A percentile compares a stretch with the other conserved stretches of the same genome.
Conservation (phyloP, 1,140 invertebrate genomes). For the honey bee (Apis mellifera) region DNA sequence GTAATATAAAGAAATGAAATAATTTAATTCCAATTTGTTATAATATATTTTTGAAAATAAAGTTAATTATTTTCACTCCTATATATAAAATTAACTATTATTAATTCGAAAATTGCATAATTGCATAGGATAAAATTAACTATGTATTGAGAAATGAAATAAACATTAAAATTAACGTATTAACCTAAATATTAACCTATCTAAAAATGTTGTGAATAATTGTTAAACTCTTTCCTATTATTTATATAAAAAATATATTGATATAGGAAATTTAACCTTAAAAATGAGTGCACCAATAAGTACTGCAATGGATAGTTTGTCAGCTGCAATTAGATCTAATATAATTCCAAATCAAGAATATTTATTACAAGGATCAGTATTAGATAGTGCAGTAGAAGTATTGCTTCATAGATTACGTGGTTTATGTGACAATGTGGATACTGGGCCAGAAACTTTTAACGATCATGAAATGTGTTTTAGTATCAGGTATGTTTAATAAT, state of each 20-base stretch:
- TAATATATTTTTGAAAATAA: too few relatives aligned
- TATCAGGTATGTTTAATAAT: conserved; percentile 81
- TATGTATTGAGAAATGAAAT: background rate
- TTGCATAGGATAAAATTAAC: background rate
- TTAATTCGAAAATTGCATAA: background rate
- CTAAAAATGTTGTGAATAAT: background rate
- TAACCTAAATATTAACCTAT: conserved; percentile 19
- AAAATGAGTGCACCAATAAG: conserved; percentile 81
- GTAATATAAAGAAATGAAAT: background rate
- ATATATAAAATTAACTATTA: background rate
- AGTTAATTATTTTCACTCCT: background rate
- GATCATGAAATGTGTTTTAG: conserved; percentile 95
- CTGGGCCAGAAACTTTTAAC: conserved; percentile 93
- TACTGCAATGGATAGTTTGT: conserved; percentile 89
- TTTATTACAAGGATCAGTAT: conserved; percentile 93
- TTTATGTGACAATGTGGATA: conserved; percentile 96
- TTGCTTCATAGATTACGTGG: conserved; percentile 94
- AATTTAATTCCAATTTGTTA: background rate
- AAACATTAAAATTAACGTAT: background rate
- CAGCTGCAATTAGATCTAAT: conserved; percentile 89
- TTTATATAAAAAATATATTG: background rate
- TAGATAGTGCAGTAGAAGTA: conserved; percentile 96
- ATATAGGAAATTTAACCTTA: background rate
- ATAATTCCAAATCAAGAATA: conserved; percentile 96
- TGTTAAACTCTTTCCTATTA: background rate